A percentile compares a stretch with the other conserved stretches of the same genome.
phyloP scores from a whole-genome alignment of 2,888 invertebrate genomes.

The Watsonalla cultraria region DNA sequence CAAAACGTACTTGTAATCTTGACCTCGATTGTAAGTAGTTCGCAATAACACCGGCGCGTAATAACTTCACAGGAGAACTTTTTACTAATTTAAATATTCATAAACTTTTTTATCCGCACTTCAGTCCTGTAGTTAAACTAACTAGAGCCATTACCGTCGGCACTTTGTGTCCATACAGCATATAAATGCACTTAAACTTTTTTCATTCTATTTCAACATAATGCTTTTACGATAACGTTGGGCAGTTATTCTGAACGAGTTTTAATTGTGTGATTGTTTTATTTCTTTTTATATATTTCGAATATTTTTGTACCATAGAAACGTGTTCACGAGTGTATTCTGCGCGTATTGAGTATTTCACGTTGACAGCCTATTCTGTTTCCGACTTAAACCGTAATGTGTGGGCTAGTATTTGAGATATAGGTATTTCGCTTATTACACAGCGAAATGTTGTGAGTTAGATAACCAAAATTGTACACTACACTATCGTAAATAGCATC shows the following conservation, averaged over 20 bases:
- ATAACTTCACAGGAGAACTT: slow-evolving; percentile 8
- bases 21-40: slow-evolving; percentile 6
- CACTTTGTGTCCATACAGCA: slow-evolving; percentile 5
- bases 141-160: slow-evolving; percentile 7
- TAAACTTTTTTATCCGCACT: slow-evolving; percentile 11
- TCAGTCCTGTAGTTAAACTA: slow-evolving; percentile 3
- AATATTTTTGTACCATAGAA: too few species aligned
- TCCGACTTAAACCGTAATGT: too few species aligned
- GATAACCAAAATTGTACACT: too few species aligned
- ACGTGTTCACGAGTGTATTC: too few species aligned
- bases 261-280: not conserved
- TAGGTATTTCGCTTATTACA: too few species aligned
- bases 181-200: slow-evolving; percentile 16
- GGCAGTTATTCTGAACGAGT: not conserved
- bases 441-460: too few species aligned
- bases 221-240: slow-evolving; percentile 15
- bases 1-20: not conserved
- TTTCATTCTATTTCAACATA: slow-evolving; percentile 18
- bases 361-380: too few species aligned
- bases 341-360: too few species aligned
- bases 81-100: slow-evolving; percentile 15
- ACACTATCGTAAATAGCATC: too few species aligned
- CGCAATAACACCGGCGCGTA: slow-evolving; percentile 5
- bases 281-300: not conserved
- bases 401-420: too few species aligned